Evolutionary conservation across 2,888 invertebrate genomes (phyloP).

Genomic region (Dugesia japonica): DNA sequence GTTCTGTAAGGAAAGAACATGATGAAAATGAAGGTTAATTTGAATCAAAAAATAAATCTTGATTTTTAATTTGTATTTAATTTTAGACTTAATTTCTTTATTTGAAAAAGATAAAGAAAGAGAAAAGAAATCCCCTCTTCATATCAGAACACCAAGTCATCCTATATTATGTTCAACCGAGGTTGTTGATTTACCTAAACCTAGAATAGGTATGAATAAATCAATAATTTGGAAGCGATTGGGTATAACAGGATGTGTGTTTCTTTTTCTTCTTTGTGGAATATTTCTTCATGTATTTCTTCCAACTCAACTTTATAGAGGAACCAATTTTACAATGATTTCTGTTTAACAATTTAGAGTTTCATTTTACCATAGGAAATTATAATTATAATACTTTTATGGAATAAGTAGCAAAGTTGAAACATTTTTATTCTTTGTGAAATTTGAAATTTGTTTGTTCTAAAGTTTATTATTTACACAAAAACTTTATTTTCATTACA

Average conservation of each 20-base stretch:
- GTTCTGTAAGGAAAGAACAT: background rate
- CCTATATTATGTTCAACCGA: background rate
- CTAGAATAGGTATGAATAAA: background rate
- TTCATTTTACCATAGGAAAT: too few relatives aligned
- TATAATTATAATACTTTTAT: too few relatives aligned
- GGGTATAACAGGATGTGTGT: background rate
- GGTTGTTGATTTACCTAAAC: background rate
- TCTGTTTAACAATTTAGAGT: too few relatives aligned
- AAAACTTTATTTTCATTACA: too few relatives aligned
- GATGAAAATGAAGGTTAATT: background rate
- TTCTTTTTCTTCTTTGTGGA: background rate
- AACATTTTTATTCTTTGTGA: too few relatives aligned
- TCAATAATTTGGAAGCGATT: slow-evolving; percentile 1
- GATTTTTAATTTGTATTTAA: background rate
- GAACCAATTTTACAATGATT: background rate
- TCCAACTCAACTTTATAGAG: background rate
- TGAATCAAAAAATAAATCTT: background rate
- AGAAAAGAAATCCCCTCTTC: background rate
- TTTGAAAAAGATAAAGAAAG: background rate
- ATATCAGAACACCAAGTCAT: slow-evolving; percentile 7
- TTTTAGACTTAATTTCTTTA: background rate
- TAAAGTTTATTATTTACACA: too few relatives aligned
- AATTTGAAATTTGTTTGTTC: too few relatives aligned
- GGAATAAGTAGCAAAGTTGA: too few relatives aligned
- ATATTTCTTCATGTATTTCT: background rate